phyloP scores from a whole-genome alignment of 2,113 vertebrate genomes.

The Phainopepla nitens region DNA sequence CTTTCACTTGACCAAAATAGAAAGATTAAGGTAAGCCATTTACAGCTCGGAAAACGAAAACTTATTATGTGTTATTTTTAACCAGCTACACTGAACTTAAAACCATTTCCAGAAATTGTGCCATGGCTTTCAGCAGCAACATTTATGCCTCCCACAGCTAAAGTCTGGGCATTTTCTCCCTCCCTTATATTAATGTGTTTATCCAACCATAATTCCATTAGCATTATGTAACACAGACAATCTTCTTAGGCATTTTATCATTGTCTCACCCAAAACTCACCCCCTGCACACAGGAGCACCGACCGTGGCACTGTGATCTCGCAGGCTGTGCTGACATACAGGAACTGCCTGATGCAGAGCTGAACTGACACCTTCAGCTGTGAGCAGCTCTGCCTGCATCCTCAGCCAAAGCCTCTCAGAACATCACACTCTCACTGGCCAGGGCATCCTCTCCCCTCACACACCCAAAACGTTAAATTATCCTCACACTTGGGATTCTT shows the following conservation, averaged over 20 bases:
- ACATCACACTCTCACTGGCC: not conserved
- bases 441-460: not conserved
- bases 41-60: not conserved
- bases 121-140: not conserved
- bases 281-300: not conserved
- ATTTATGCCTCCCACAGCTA: slow-evolving; percentile 6
- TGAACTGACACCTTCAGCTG: not conserved
- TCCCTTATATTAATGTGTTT: slow-evolving; percentile 31
- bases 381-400: not conserved
- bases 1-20: slow-evolving; percentile 19
- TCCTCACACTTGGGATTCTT: rapidly evolving
- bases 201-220: slow-evolving; percentile 43
- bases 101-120: not conserved
- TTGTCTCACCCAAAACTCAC: slow-evolving; percentile 5
- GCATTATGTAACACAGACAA: slow-evolving; percentile 51
- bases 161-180: slow-evolving; percentile 4
- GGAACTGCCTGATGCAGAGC: not conserved
- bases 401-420: not conserved
- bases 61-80: not conserved
- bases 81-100: not conserved
- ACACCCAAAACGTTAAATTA: not conserved
- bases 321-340: not conserved
- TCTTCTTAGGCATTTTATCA: slow-evolving; percentile 36
- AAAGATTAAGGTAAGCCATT: slow-evolving; percentile 33
- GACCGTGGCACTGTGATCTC: not conserved